Conservation (phyloP, 2,113 vertebrate genomes). For the Herpailurus yagouaroundi region DNA sequence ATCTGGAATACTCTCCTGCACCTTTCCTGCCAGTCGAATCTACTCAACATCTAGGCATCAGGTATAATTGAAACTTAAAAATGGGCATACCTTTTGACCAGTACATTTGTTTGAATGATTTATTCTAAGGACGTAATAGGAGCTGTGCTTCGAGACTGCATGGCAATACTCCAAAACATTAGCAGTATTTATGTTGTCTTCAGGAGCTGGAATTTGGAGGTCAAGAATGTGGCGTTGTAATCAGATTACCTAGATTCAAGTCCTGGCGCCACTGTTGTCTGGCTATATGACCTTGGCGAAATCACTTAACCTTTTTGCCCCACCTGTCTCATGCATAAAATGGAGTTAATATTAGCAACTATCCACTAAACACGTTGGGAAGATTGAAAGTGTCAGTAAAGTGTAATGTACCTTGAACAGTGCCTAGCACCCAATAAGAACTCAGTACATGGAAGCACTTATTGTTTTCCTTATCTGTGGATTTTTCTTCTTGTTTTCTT, state of each 20-base stretch:
- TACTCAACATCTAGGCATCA: not conserved
- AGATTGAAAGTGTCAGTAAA: not conserved
- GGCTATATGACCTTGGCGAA: not conserved
- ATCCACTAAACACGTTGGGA: not conserved
- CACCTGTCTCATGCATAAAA: not conserved
- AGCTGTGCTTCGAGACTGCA: not conserved
- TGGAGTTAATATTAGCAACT: not conserved
- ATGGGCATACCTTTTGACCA: not conserved
- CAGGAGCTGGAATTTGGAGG: not conserved
- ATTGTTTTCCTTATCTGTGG: not conserved
- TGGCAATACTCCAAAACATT: not conserved
- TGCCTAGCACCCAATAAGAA: not conserved
- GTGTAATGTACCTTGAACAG: not conserved
- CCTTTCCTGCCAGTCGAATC: not conserved
- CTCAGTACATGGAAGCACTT: not conserved
- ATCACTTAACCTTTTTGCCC: slow-evolving; percentile 33
- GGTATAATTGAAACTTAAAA: not conserved
- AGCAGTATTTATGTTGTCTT: not conserved
- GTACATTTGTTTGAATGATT: not conserved
- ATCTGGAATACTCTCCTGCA: slow-evolving; percentile 51
- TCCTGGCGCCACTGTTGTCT: not conserved
- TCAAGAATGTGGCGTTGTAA: not conserved
- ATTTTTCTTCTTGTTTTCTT: slow-evolving; percentile 28
- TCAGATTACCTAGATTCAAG: not conserved
- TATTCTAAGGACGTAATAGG: not conserved